Evolutionary conservation across 2,797 vertebrate species (phyloP), one percentile per base, ranked within the genome.

Genomic region (Sebastes hubbsi): DNA sequence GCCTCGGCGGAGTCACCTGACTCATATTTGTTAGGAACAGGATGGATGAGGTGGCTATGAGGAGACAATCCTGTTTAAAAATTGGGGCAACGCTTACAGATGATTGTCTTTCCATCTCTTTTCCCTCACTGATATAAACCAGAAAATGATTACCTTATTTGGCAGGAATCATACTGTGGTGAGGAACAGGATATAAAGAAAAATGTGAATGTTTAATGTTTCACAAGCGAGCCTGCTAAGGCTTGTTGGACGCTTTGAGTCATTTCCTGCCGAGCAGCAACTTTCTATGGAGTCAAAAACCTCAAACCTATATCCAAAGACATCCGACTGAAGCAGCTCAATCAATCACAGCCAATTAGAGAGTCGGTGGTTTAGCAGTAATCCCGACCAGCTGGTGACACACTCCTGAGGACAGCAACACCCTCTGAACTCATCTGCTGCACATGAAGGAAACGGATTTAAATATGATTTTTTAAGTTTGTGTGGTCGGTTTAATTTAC

Each of bases 271-370:
- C 14, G 6, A 59, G 34, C 61, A 67, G 58, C 56, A 71, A 30
- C 36, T 77, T 72, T 69, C 67, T 59, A 29, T 63, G 54, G 67
- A 82, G 66, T 75, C 52, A 81, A 90, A 89, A 89, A 86, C 82
- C 87, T 80, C 74, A 83, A 87, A 83, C 62, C 54, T 66, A 60
- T 61, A 58, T 56, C 69, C 81, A 78, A 86, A 86, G 82, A 77
- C 71, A 80, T 79, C 64, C 1, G 11, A 67, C 72, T 60, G 67
- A 86, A 87, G 82, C 22, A 75, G 86, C 82, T 90, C 86, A 92
- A 92, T 94, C 89, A 94, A 93, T 94, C 93, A 92, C 52, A 25
- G 71, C 76, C 90, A 88, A 93, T 94, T 94, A 93, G 78, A 90
- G 87, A 86, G 80, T 66, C 84, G 58, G 25, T 63, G 85, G 84